These are phyloP conservation scores for Agonopterix alstromeriana DNA, from an alignment of 2,888 invertebrate species.

Conservation along the genomic window DNA sequence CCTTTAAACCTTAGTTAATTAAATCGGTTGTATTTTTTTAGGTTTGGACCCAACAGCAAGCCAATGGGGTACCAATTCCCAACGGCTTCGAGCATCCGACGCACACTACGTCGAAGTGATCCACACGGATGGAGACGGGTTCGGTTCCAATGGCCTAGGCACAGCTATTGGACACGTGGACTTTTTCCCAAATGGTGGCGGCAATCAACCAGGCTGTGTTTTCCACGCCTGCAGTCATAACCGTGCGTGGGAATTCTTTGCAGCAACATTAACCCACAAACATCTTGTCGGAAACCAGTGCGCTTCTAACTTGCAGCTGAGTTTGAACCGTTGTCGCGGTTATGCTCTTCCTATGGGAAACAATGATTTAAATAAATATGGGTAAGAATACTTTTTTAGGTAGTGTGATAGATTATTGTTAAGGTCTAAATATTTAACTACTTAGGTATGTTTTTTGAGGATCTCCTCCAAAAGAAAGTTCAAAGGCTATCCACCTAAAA, in stretches of 20 bases:
- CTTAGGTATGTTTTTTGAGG: too few relatives aligned
- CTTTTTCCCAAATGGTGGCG: constrained; percentile 92
- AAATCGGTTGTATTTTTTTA: constrained; percentile 9
- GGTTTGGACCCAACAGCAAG: constrained; percentile 41
- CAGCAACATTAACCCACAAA: constrained; percentile 28
- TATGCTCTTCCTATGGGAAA: constrained; percentile 30
- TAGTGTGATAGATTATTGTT: too few relatives aligned
- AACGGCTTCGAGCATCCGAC: constrained; percentile 27
- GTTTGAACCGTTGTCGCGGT: constrained; percentile 33
- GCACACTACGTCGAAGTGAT: constrained; percentile 54
- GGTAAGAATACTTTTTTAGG: constrained; percentile 23
- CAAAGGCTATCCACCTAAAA: too few relatives aligned
- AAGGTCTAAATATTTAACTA: too few relatives aligned
- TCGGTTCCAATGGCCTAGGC: constrained; percentile 76
- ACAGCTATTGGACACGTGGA: constrained; percentile 88
- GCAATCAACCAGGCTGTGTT: constrained; percentile 73
- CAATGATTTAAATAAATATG: constrained; percentile 26
- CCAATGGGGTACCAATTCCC: constrained; percentile 29
- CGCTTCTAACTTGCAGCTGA: constrained; percentile 20
- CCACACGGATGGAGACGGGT: constrained; percentile 43
- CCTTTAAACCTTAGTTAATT: too few relatives aligned
- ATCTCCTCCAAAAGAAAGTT: too few relatives aligned
- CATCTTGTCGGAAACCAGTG: constrained; percentile 34
- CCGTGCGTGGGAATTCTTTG: constrained; percentile 40
- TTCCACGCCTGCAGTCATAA: constrained; percentile 37